These are phyloP conservation scores for Drosophila equinoxialis DNA, from an alignment of 1,140 invertebrate species.

Conservation along the genomic window DNA sequence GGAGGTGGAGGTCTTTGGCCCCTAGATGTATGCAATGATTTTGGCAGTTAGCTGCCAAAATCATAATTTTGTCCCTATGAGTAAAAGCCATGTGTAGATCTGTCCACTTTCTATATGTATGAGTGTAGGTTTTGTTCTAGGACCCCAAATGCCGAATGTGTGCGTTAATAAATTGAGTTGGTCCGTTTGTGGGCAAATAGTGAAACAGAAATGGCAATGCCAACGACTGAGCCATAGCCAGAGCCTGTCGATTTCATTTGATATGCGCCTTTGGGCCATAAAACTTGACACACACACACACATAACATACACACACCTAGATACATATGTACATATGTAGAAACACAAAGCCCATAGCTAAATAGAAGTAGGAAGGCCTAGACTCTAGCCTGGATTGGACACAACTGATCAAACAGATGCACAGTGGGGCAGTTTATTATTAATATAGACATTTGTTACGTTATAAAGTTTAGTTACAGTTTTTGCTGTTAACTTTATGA, in stretches of 20 bases:
- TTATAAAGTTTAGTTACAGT: no score
- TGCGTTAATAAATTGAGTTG: constrained; percentile 76
- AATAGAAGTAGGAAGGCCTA: constrained; percentile 8
- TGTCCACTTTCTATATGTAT: no score
- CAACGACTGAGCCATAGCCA: constrained; percentile 15
- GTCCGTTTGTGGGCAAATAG: constrained; percentile 48
- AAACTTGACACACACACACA: constrained; percentile 65
- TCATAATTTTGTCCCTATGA: constrained; percentile 10
- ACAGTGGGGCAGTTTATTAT: constrained; percentile 17
- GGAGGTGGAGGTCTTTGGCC: not conserved
- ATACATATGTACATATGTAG: not conserved
- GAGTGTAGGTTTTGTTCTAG: not conserved
- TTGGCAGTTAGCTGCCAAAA: constrained; percentile 7
- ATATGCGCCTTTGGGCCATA: constrained; percentile 77
- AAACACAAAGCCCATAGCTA: constrained; percentile 46
- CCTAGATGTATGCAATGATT: constrained; percentile 7
- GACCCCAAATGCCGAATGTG: constrained; percentile 9
- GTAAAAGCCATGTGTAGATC: not conserved
- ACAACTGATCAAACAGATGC: constrained; percentile 16
- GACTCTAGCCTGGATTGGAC: not conserved
- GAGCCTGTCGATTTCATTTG: constrained; percentile 75
- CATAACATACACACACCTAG: not conserved
- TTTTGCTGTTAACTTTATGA: no score
- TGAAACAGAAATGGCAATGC: constrained; percentile 46
- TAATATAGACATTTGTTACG: no score